These are phyloP conservation scores for Bolinopsis microptera DNA, from an alignment of 37 sponge, comb jelly and placozoan species.

Conservation along the genomic window DNA sequence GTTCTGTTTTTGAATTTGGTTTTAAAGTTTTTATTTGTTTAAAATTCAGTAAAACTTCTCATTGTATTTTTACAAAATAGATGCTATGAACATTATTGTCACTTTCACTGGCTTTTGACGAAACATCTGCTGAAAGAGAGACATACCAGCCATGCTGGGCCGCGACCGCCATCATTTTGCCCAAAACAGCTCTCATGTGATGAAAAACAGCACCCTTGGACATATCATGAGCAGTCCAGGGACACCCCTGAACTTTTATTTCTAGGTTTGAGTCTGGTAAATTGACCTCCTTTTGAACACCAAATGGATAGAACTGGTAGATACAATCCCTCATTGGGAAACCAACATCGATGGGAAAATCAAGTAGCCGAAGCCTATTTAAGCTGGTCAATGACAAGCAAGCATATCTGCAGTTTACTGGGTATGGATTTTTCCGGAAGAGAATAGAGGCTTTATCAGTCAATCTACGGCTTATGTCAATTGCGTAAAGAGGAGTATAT, in stretches of 20 bases:
- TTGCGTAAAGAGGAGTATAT: background rate
- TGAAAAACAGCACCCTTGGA: background rate
- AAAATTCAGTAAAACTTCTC: too few relatives aligned
- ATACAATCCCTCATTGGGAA: background rate
- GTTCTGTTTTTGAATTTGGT: too few relatives aligned
- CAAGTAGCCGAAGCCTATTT: background rate
- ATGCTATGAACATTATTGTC: constrained; percentile 9
- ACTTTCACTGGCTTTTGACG: background rate
- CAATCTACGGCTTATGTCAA: background rate
- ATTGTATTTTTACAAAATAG: constrained; percentile 5
- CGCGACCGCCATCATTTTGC: constrained; percentile 14
- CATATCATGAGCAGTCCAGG: background rate
- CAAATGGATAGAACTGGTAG: constrained; percentile 21
- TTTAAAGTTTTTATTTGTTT: too few relatives aligned
- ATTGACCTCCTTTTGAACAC: background rate
- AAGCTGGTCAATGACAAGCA: background rate
- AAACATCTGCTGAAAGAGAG: constrained; percentile 19
- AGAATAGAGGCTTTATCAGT: constrained; percentile 45
- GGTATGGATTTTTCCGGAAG: background rate
- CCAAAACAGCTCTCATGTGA: background rate
- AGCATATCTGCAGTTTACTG: constrained; percentile 32
- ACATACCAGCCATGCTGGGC: constrained; percentile 17
- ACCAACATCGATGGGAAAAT: constrained; percentile 24
- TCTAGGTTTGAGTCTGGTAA: background rate
- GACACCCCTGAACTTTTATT: background rate